A percentile compares a stretch with the other conserved stretches of the same genome.
These are phyloP conservation scores for Paramormyrops kingsleyae DNA, from an alignment of 2,113 vertebrate genomes.

Conservation along the genomic window DNA sequence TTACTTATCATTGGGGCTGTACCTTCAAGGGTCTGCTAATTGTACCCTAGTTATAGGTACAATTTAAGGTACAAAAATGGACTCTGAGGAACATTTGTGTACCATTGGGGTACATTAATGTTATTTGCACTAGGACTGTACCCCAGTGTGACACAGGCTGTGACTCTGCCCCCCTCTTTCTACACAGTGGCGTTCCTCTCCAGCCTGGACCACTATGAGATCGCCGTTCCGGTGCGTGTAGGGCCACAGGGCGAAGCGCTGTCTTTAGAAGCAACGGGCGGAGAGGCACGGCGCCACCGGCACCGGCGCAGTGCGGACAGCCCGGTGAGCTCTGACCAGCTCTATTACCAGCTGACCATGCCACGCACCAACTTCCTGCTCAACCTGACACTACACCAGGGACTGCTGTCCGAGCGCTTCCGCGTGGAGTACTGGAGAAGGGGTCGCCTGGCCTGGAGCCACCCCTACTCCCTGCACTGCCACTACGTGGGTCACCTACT, in stretches of 20 bases:
- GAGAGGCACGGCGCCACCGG: background rate
- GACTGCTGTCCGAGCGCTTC: conserved; percentile 81
- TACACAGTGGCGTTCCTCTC: conserved; percentile 85
- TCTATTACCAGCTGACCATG: conserved; percentile 90
- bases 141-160: background rate
- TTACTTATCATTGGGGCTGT: background rate
- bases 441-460: conserved; percentile 84
- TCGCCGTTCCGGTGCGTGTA: conserved; percentile 83
- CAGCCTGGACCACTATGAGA: conserved; percentile 88
- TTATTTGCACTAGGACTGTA: background rate
- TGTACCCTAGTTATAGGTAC: background rate
- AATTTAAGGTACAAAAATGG: background rate
- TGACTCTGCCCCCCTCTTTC: conserved; percentile 22
- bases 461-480: conserved; percentile 79
- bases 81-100: background rate
- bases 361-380: conserved; percentile 82
- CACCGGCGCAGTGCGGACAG: conserved; percentile 49
- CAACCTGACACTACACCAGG: conserved; percentile 83
- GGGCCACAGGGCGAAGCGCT: conserved; percentile 77
- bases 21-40: background rate
- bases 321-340: conserved; percentile 53
- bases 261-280: conserved; percentile 52
- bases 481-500: conserved; percentile 90
- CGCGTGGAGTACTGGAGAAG: conserved; percentile 93
- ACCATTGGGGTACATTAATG: background rate